phyloP scores from a whole-genome alignment of 2,888 invertebrate genomes.

The Ypsolopha sequella region DNA sequence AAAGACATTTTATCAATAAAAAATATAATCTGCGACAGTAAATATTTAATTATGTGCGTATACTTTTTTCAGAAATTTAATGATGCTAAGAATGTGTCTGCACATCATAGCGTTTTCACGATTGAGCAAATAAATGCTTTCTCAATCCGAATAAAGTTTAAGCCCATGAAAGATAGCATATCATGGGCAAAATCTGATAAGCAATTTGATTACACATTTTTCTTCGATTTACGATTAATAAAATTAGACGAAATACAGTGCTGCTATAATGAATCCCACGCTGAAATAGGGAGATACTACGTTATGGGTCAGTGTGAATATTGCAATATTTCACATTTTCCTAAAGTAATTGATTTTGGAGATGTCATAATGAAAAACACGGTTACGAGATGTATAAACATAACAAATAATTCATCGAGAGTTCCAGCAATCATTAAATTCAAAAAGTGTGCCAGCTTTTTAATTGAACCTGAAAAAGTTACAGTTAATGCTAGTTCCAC shows the following conservation, averaged over 20 bases:
- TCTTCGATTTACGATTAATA: constrained; percentile 50
- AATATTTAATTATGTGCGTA: too few species aligned
- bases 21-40: too few species aligned
- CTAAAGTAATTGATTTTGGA: constrained; percentile 54
- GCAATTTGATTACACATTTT: constrained; percentile 38
- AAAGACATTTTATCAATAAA: background rate
- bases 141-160: constrained; percentile 38
- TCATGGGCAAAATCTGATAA: constrained; percentile 25
- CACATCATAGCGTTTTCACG: constrained; percentile 50
- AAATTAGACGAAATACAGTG: constrained; percentile 42
- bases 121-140: constrained; percentile 26
- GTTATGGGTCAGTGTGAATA: constrained; percentile 69
- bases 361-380: constrained; percentile 42
- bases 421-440: constrained; percentile 16
- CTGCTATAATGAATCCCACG: constrained; percentile 44
- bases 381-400: constrained; percentile 38
- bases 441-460: constrained; percentile 39
- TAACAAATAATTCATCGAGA: constrained; percentile 52
- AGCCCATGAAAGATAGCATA: constrained; percentile 49
- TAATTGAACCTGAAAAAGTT: constrained; percentile 43
- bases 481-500: constrained; percentile 42
- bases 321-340: constrained; percentile 51
- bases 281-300: constrained; percentile 63
- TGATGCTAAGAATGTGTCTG: constrained; percentile 52
- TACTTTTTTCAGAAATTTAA: constrained; percentile 39